Evolutionary conservation across 2,113 vertebrate species (phyloP), one percentile per base, ranked within the genome.

Genomic region (Neogobius melanostomus): DNA sequence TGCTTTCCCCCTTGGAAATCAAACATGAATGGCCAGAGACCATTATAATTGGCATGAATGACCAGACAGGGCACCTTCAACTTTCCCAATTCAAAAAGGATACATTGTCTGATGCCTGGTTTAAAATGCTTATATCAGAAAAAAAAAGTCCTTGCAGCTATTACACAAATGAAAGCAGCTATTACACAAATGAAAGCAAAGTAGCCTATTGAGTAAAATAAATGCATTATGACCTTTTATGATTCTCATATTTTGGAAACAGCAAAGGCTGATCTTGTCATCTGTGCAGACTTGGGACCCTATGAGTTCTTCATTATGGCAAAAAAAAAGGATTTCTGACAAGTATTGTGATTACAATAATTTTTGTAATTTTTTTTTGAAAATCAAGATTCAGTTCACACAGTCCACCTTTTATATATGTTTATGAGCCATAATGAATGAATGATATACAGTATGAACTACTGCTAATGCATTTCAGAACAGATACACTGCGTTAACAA

Each of bases 61-160:
- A 56, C 53, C 53, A 56, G 21, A 56, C 53, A 28, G 17, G 53
- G 17, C 53, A 56, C 53, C 53, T 56, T 56, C 53, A 56, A 11
- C 53, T 56, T 8, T 9, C 17, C 53, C 9, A 56, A 56, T 56
- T 28, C 10, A 16, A 2, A 56, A 51, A n/a, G 2, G 6, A 7
- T 56, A 7, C 6, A 56, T 56, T 56, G 53, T 56, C 53, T 56
- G 53, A 56, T 56, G 17, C 28, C 53, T 28, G 53, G 9, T 56
- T 56, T 10, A 56, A 56, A 56, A 56, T 56, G 11, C 1, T 57
- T 57, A 11, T 17, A 57, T 57, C 54, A 11, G 53, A 57, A 36
- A 36, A 36, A 28, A 57, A 36, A 28, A 36, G 5, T 12, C 17
- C 10, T 57, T 28, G 17, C 11, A 16, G 11, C 15, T 53, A 16